Evolutionary conservation across 2,888 invertebrate species (phyloP).

Genomic region (Rhabditoides inermis): DNA sequence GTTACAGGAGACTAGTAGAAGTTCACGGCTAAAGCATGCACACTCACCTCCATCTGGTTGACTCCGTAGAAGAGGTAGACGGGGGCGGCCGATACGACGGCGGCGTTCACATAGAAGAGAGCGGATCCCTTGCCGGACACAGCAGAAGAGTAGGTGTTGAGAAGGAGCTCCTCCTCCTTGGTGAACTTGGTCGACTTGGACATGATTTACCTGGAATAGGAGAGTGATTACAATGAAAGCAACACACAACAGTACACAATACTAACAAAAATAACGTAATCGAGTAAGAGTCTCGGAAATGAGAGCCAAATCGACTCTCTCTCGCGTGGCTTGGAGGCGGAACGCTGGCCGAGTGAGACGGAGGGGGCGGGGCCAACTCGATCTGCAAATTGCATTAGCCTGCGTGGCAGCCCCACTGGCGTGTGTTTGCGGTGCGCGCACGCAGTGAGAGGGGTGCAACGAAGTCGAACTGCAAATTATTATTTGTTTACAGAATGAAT

Average conservation of each 20-base stretch:
- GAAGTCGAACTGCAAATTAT: conserved; percentile 28
- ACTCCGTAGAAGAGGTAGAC: conserved; percentile 99
- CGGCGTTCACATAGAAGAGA: conserved; percentile 86
- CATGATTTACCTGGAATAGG: neutral
- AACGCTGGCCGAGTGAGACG: no score
- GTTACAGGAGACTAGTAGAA: no score
- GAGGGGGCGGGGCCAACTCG: neutral
- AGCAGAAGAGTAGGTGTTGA: conserved; percentile 54
- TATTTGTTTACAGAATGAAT: no score
- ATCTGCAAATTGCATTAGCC: neutral
- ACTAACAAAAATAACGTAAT: neutral
- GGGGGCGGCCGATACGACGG: conserved; percentile 91
- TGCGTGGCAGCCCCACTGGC: conserved; percentile 16
- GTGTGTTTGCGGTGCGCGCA: neutral
- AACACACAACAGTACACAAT: neutral
- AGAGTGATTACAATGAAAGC: neutral
- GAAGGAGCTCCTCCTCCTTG: conserved; percentile 89
- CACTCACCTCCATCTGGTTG: conserved; percentile 63
- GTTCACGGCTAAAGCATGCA: no score
- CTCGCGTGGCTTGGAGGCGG: neutral
- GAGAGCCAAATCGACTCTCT: neutral
- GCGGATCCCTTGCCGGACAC: conserved; percentile 20
- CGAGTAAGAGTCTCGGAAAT: neutral
- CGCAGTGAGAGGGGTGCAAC: conserved; percentile 10
- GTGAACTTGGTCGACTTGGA: conserved; percentile 63